phyloP scores from a whole-genome alignment of 2,797 vertebrate species.

The Mus spretus region DNA sequence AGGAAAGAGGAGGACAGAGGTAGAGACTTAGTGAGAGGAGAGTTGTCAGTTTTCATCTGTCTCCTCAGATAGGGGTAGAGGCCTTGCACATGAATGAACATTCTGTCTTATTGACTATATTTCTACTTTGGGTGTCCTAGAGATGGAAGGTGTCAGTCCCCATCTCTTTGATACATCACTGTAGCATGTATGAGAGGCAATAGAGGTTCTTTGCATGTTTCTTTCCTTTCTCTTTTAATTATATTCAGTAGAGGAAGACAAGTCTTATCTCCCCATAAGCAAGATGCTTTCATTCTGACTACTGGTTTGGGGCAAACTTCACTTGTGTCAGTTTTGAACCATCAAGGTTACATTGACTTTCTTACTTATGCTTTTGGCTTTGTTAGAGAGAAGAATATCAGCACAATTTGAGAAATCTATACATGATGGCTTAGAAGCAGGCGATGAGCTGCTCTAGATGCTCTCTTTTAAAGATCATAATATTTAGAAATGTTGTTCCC shows the following conservation, averaged over 20 bases:
- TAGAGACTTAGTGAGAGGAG: slow-evolving; percentile 42
- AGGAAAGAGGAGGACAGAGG: slow-evolving; percentile 16
- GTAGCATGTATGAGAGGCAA: not conserved
- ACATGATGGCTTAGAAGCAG: not conserved
- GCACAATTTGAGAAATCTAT: not conserved
- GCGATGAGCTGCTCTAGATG: not conserved
- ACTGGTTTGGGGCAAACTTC: slow-evolving; percentile 12
- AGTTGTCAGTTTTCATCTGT: slow-evolving; percentile 73
- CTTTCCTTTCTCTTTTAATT: slow-evolving; percentile 78
- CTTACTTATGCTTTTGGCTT: not conserved
- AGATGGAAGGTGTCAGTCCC: slow-evolving; percentile 61
- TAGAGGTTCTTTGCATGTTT: slow-evolving; percentile 52
- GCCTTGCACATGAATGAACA: slow-evolving; percentile 65
- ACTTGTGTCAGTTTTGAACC: slow-evolving; percentile 49
- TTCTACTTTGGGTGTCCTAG: slow-evolving; percentile 52
- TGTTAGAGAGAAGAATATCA: not conserved
- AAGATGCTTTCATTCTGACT: slow-evolving; percentile 65
- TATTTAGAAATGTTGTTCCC: not conserved
- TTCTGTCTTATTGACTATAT: slow-evolving; percentile 57
- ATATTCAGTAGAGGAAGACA: slow-evolving; percentile 66
- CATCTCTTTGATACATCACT: slow-evolving; percentile 75
- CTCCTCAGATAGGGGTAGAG: slow-evolving; percentile 11
- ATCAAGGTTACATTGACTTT: slow-evolving; percentile 58
- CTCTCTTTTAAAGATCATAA: not conserved
- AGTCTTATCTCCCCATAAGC: slow-evolving; percentile 64